Percentiles rank a stretch among this genome's conserved stretches.
Conservation (phyloP, 1,140 invertebrate species). For the Schlechtendalia chinensis region DNA sequence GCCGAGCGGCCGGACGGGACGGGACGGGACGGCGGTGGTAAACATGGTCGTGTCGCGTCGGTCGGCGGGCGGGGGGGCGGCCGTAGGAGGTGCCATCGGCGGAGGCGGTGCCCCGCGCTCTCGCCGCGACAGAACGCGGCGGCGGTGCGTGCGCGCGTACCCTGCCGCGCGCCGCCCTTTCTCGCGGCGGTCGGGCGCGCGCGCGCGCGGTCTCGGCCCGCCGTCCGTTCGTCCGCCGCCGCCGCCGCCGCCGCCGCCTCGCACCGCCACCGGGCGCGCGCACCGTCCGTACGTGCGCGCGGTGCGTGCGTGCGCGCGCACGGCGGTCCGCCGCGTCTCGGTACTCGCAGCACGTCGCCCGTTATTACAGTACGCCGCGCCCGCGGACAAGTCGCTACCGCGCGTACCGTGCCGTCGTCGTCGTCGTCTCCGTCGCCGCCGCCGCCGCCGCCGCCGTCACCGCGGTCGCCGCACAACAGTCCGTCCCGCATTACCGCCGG, state of each 20-base stretch:
- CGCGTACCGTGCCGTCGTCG: constrained; percentile 3
- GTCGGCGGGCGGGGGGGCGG: constrained; percentile 10
- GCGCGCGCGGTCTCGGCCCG: too few species aligned
- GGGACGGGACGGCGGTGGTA: constrained; percentile 1
- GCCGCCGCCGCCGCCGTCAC: background rate
- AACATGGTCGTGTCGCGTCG: constrained; percentile 30
- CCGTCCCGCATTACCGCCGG: constrained; percentile 12
- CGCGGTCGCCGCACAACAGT: constrained; percentile 7
- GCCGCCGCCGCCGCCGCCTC: background rate
- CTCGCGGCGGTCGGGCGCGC: background rate
- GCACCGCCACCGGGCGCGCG: background rate
- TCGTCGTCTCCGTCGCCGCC: background rate
- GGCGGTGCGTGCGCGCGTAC: background rate
- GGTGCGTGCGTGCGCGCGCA: constrained; percentile 1
- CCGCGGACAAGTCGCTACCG: constrained; percentile 31
- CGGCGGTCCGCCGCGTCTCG: background rate
- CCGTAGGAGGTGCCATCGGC: constrained; percentile 34
- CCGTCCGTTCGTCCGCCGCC: background rate
- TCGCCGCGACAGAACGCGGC: too few species aligned
- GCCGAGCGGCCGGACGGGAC: background rate
- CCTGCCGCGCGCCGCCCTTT: background rate
- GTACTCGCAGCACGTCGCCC: background rate
- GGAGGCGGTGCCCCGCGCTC: constrained; percentile 17
- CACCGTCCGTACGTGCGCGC: background rate
- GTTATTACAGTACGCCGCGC: constrained; percentile 18